Conservation (phyloP, 2,797 vertebrate genomes). For the Peromyscus nudipes region DNA sequence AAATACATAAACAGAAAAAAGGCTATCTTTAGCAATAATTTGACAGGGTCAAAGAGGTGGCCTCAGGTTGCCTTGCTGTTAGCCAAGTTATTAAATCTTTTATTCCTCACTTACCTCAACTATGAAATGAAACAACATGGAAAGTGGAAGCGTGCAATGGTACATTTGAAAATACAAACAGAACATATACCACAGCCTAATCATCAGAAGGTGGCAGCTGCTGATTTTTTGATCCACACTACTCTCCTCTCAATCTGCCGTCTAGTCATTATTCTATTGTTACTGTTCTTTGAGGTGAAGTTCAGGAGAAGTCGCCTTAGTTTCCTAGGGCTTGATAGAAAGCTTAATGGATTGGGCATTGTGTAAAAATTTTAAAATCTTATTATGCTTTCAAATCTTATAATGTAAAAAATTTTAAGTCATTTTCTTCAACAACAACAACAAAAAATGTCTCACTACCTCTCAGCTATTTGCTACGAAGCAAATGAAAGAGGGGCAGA, state of each 20-base stretch:
- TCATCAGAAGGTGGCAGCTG: neutral
- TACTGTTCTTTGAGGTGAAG: conserved; percentile 1
- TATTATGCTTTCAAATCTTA: conserved; percentile 57
- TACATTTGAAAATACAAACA: neutral
- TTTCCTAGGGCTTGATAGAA: conserved; percentile 60
- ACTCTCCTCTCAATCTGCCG: neutral
- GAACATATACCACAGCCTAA: neutral
- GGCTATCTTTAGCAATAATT: neutral
- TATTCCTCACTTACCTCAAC: neutral
- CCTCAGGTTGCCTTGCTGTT: neutral
- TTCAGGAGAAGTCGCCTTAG: conserved; percentile 46
- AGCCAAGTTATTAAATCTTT: neutral
- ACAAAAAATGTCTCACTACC: conserved; percentile 31
- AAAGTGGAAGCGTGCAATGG: neutral
- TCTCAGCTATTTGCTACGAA: conserved; percentile 58
- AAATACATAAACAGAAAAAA: neutral
- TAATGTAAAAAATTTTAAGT: conserved; percentile 51
- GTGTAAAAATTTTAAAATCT: conserved; percentile 61
- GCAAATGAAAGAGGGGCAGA: conserved; percentile 70
- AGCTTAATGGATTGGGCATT: conserved; percentile 20
- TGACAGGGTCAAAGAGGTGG: neutral
- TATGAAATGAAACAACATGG: neutral
- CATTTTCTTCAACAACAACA: conserved; percentile 62
- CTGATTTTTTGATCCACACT: neutral
- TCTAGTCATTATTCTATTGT: neutral